Percentiles rank a stretch among this genome's conserved stretches.
Conservation (phyloP, 2,888 invertebrate species). For the Temnothorax rugatulus region DNA sequence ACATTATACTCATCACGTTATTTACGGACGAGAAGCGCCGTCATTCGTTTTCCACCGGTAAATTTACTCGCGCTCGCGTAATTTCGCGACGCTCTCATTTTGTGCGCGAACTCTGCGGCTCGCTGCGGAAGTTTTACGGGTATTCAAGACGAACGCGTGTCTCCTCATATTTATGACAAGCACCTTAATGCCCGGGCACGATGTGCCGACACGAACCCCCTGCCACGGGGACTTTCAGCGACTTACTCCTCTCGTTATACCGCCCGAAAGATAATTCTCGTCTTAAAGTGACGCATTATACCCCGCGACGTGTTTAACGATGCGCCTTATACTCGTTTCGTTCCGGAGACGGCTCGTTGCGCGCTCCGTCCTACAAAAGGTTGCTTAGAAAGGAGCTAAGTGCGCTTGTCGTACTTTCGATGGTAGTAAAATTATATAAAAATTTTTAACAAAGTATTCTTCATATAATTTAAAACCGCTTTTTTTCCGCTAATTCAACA, state of each 20-base stretch:
- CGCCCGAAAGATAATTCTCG: slow-evolving; percentile 56
- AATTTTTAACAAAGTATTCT: slow-evolving; percentile 28
- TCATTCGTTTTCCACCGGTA: slow-evolving; percentile 9
- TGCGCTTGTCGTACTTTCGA: neutral
- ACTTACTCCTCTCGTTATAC: slow-evolving; percentile 45
- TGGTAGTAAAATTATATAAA: too few species aligned
- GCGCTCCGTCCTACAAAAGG: slow-evolving; percentile 29
- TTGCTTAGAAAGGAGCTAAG: slow-evolving; percentile 40
- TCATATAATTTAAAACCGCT: neutral
- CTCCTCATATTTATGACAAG: slow-evolving; percentile 76
- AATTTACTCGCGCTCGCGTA: slow-evolving; percentile 30
- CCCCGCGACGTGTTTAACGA: slow-evolving; percentile 50
- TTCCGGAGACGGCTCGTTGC: slow-evolving; percentile 41
- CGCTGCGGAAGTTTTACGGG: slow-evolving; percentile 58
- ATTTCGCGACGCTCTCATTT: slow-evolving; percentile 30
- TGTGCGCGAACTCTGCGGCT: slow-evolving; percentile 24
- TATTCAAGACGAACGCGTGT: slow-evolving; percentile 69
- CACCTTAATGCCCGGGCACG: slow-evolving; percentile 70
- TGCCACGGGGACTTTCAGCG: slow-evolving; percentile 53
- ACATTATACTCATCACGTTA: neutral
- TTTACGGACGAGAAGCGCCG: neutral
- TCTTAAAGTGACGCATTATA: slow-evolving; percentile 58
- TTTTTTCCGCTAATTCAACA: neutral
- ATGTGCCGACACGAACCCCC: slow-evolving; percentile 72
- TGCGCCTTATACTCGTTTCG: slow-evolving; percentile 49